Conservation (phyloP, 1,140 invertebrate species). For the Zaprionus gabonicus region DNA sequence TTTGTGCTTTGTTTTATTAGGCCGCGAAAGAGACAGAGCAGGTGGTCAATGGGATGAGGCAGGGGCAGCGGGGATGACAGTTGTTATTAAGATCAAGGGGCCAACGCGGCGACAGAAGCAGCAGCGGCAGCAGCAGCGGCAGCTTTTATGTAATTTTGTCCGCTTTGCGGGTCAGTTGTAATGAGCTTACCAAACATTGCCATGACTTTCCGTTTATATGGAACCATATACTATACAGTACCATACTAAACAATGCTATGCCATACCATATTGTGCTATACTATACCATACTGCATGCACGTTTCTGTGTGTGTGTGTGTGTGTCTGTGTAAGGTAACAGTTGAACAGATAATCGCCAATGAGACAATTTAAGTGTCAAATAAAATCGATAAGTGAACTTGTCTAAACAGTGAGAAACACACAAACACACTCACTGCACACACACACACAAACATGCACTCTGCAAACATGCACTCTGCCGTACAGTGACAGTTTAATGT, state of each 20-base stretch:
- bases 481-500: slow-evolving; percentile 14
- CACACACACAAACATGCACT: slow-evolving; percentile 10
- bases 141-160: slow-evolving; percentile 43
- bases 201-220: slow-evolving; percentile 18
- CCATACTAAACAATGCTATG: too few relatives aligned
- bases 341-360: slow-evolving; percentile 47
- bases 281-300: not conserved
- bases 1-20: slow-evolving; percentile 17
- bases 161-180: slow-evolving; percentile 38
- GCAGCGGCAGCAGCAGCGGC: not conserved
- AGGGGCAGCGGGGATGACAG: not conserved
- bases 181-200: slow-evolving; percentile 20
- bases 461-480: not conserved
- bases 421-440: slow-evolving; percentile 1
- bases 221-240: not conserved
- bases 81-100: slow-evolving; percentile 52
- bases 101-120: slow-evolving; percentile 9
- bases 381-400: slow-evolving; percentile 46
- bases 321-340: slow-evolving; percentile 16
- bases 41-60: not conserved
- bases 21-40: slow-evolving; percentile 11
- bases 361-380: slow-evolving; percentile 47
- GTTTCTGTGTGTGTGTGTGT: not conserved
- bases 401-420: slow-evolving; percentile 13
- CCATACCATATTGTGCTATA: too few relatives aligned